A percentile compares a stretch with the other conserved stretches of the same genome.
Evolutionary conservation across 2,797 vertebrate genomes (phyloP).

Genomic region (Melanotaenia maccullochi): DNA sequence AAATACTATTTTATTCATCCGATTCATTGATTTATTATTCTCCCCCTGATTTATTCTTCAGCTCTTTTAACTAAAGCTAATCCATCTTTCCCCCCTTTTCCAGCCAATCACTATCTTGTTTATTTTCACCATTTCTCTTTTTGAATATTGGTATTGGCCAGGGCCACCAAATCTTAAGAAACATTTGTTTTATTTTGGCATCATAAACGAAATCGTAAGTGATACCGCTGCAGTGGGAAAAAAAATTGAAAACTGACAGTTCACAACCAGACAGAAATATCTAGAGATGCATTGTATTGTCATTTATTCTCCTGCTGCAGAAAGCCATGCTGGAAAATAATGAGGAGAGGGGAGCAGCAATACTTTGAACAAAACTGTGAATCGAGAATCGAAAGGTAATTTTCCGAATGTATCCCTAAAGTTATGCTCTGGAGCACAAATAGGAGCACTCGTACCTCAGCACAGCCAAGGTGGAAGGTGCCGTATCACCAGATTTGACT

Average conservation of each 20-base stretch:
- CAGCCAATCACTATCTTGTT: not conserved
- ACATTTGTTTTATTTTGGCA: not conserved
- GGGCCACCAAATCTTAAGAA: not conserved
- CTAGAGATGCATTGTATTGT: not conserved
- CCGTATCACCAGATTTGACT: not conserved
- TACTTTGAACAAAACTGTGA: not conserved
- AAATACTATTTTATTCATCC: not conserved
- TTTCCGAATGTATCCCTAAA: not conserved
- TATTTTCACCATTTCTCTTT: not conserved
- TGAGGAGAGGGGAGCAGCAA: not conserved
- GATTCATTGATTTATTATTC: not conserved
- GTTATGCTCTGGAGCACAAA: not conserved
- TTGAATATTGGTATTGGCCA: slow-evolving; percentile 1
- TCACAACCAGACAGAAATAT: not conserved
- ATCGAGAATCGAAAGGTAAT: not conserved
- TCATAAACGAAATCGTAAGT: not conserved
- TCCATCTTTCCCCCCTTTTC: not conserved
- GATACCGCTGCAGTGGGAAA: not conserved
- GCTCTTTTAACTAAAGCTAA: not conserved
- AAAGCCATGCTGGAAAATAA: not conserved
- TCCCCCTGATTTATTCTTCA: not conserved
- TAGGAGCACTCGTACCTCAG: not conserved
- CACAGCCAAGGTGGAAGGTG: not conserved
- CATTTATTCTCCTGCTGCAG: not conserved
- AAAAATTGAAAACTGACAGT: not conserved